Percentiles rank a stretch among this genome's conserved stretches.
Evolutionary conservation across 2,888 invertebrate genomes (phyloP).

Genomic region (Sipha maydis): DNA sequence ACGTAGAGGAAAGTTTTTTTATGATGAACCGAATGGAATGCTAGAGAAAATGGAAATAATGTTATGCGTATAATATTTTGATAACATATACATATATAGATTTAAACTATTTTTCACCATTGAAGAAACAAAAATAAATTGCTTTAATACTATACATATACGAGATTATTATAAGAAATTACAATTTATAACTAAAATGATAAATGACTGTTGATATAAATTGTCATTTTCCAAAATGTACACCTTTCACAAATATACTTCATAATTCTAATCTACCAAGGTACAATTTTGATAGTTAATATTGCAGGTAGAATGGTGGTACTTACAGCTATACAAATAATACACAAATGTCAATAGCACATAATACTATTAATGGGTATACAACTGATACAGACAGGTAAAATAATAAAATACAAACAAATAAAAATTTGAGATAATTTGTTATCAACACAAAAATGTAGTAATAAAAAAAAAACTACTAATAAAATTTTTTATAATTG

Average conservation of each 20-base stretch:
- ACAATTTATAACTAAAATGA: background rate
- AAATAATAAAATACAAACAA: conserved; percentile 40
- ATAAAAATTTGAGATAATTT: conserved; percentile 22
- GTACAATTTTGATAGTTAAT: background rate
- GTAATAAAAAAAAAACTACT: conserved; percentile 30
- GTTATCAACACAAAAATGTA: conserved; percentile 34
- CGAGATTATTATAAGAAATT: background rate
- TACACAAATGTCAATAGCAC: background rate
- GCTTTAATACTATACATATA: background rate
- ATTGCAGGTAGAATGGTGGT: background rate
- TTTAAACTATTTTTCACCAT: background rate
- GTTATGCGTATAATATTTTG: background rate
- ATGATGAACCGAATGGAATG: background rate
- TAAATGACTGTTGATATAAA: too few relatives aligned
- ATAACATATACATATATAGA: background rate
- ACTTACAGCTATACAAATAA: background rate
- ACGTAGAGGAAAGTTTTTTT: too few relatives aligned
- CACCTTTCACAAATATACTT: background rate
- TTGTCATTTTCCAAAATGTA: background rate
- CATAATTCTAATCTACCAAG: too few relatives aligned
- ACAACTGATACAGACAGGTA: conserved; percentile 23
- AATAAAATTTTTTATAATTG: conserved; percentile 40
- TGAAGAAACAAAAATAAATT: background rate
- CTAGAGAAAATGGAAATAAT: background rate
- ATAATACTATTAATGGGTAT: conserved; percentile 8